phyloP scores from a whole-genome alignment of 92 coral and sea anemone species.

The Ricordea florida region DNA sequence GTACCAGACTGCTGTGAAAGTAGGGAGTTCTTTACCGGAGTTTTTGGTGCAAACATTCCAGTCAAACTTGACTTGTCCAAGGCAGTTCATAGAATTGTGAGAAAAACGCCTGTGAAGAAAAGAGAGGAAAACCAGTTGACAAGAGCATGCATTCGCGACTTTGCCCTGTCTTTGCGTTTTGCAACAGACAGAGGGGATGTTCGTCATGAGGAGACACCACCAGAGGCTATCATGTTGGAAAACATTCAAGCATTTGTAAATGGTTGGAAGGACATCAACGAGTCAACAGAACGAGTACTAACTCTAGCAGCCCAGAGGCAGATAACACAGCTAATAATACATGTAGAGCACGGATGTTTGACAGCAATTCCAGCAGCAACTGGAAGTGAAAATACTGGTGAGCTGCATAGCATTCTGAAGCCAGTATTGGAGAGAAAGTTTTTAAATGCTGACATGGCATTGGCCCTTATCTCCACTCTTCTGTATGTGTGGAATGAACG shows the following conservation, averaged over 20 bases:
- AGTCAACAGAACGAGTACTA: conserved; percentile 55
- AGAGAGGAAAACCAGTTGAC: conserved; percentile 54
- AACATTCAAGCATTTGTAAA: conserved; percentile 58
- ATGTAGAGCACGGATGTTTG: conserved; percentile 56
- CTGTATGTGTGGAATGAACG: conserved; percentile 73
- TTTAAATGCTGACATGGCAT: conserved; percentile 61
- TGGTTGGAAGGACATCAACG: conserved; percentile 58
- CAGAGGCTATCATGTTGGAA: conserved; percentile 26
- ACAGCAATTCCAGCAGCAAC: conserved; percentile 48
- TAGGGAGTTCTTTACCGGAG: conserved; percentile 21
- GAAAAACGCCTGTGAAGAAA: conserved; percentile 58
- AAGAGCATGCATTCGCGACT: conserved; percentile 56
- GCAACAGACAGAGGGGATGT: conserved; percentile 50
- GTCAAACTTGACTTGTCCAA: conserved; percentile 66
- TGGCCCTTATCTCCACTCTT: conserved; percentile 61
- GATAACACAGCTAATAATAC: conserved; percentile 34
- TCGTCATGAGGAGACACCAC: conserved; percentile 54
- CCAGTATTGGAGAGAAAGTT: conserved; percentile 65
- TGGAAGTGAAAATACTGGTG: conserved; percentile 49
- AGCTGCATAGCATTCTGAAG: conserved; percentile 45
- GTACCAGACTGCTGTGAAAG: conserved; percentile 66
- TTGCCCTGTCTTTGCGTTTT: conserved; percentile 39
- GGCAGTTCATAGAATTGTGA: conserved; percentile 59
- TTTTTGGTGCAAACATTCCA: conserved; percentile 55
- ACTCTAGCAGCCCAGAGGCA: conserved; percentile 67